Evolutionary conservation across 1,140 invertebrate genomes (phyloP).

Genomic region (Hycleus cichorii): DNA sequence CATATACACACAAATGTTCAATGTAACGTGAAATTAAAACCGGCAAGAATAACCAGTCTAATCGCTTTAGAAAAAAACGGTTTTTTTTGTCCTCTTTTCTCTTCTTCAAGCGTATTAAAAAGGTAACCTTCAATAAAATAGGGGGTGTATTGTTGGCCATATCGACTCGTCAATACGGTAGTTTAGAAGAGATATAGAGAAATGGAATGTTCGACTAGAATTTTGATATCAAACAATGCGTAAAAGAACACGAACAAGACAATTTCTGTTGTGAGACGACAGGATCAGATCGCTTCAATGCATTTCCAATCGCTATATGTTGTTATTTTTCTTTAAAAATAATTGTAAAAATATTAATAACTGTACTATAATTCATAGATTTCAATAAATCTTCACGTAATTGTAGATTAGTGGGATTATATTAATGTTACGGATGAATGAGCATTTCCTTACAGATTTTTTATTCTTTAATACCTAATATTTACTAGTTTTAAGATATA

Average conservation of each 20-base stretch:
- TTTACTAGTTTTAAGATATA: slow-evolving; percentile 10
- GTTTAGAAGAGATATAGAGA: neutral
- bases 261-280: slow-evolving; percentile 4
- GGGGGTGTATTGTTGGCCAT: neutral
- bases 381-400: neutral
- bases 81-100: neutral
- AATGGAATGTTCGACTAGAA: neutral
- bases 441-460: slow-evolving; percentile 4
- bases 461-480: slow-evolving; percentile 1
- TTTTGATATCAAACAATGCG: slow-evolving; percentile 18
- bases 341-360: too few species aligned
- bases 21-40: slow-evolving; percentile 34
- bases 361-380: slow-evolving; percentile 5
- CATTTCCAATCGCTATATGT: too few species aligned
- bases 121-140: slow-evolving; percentile 9
- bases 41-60: slow-evolving; percentile 33
- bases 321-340: too few species aligned
- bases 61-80: slow-evolving; percentile 18
- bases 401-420: neutral
- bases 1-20: slow-evolving; percentile 27
- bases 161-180: neutral
- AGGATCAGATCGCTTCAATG: too few species aligned
- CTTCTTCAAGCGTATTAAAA: slow-evolving; percentile 22
- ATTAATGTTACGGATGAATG: neutral
- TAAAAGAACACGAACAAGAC: slow-evolving; percentile 16